Percentiles rank a stretch among this genome's conserved stretches.
phyloP scores from a whole-genome alignment of 2,888 invertebrate genomes.

The Drosophila colorata region DNA sequence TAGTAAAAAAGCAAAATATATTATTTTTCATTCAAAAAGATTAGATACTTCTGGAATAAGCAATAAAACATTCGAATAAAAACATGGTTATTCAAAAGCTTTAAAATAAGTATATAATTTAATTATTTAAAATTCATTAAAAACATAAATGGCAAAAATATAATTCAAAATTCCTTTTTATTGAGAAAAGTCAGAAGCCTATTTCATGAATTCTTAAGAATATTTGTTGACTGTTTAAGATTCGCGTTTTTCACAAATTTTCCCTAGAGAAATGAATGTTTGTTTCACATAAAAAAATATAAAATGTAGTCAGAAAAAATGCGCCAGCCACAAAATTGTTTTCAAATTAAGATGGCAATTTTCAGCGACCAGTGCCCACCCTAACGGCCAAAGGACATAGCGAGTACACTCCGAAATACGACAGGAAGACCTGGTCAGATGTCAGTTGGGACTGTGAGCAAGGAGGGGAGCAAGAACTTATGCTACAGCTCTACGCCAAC shows the following conservation, averaged over 20 bases:
- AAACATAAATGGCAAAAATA: no score
- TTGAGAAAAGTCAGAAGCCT: no score
- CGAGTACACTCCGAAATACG: conserved; percentile 7
- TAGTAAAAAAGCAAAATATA: no score
- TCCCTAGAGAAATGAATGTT: conserved; percentile 64
- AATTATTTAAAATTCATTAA: no score
- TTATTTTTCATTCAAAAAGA: no score
- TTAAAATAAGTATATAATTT: neutral
- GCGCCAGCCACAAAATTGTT: conserved; percentile 64
- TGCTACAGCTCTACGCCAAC: conserved; percentile 29
- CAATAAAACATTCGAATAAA: no score
- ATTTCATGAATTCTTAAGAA: no score
- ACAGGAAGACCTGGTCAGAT: conserved; percentile 32
- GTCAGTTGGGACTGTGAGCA: neutral
- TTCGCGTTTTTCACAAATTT: conserved; percentile 11
- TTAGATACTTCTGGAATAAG: no score
- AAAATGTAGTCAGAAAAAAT: conserved; percentile 36
- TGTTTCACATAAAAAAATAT: conserved; percentile 31
- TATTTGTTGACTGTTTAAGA: no score
- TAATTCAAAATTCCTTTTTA: no score
- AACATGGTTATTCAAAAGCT: no score
- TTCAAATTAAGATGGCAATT: conserved; percentile 79
- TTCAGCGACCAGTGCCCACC: conserved; percentile 31
- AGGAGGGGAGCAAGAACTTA: conserved; percentile 43
- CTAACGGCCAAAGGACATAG: neutral